Evolutionary conservation across 2,888 invertebrate species (phyloP).

Genomic region (Labia minor): DNA sequence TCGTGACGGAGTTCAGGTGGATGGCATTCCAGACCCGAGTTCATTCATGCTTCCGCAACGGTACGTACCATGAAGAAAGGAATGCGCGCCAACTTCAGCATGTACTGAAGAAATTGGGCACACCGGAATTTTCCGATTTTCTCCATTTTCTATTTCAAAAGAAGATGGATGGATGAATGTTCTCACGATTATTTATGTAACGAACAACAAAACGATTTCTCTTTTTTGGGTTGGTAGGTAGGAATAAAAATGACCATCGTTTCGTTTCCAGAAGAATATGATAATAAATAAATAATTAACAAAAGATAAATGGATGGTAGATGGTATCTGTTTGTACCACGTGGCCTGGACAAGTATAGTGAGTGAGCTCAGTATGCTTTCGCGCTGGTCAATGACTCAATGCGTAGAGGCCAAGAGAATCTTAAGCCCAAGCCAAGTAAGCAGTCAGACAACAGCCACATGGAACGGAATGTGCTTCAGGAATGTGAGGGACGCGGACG

Average conservation of each 20-base stretch:
- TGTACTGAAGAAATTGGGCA: neutral
- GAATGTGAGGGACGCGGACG: neutral
- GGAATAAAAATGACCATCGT: too few species aligned
- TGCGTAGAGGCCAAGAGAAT: neutral
- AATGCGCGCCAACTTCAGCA: neutral
- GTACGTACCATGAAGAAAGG: slow-evolving; percentile 1
- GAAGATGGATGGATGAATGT: too few species aligned
- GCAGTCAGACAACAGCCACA: neutral
- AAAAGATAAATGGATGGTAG: too few species aligned
- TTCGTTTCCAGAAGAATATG: too few species aligned
- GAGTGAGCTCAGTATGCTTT: neutral
- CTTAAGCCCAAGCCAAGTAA: neutral
- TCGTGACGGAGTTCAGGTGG: neutral
- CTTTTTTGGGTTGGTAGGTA: too few species aligned
- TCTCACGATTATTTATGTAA: too few species aligned
- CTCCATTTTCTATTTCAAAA: neutral
- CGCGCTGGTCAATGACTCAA: neutral
- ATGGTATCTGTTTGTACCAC: neutral
- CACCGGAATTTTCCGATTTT: neutral
- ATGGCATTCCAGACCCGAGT: slow-evolving; percentile 5
- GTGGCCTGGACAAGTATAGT: neutral
- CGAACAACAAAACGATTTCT: too few species aligned
- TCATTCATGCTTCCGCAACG: slow-evolving; percentile 13
- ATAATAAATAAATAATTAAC: too few species aligned
- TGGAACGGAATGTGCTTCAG: neutral